phyloP scores from a whole-genome alignment of 1,140 invertebrate species.

The Triops longicaudatus region DNA sequence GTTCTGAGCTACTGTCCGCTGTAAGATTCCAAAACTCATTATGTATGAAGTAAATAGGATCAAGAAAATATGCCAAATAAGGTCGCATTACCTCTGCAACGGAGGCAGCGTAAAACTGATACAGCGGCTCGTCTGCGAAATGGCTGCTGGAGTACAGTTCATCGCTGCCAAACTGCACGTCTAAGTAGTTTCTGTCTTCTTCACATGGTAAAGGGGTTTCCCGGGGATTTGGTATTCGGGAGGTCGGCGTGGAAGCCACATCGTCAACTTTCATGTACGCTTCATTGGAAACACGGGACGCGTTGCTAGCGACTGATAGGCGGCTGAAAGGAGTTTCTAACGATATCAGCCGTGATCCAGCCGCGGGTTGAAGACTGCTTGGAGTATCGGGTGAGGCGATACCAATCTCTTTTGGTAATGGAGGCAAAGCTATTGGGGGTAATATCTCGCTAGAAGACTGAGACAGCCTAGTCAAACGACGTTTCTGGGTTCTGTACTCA shows the following conservation, averaged over 20 bases:
- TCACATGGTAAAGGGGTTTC: background rate
- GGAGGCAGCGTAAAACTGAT: slow-evolving; percentile 79
- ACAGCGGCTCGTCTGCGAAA: slow-evolving; percentile 68
- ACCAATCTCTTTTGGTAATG: background rate
- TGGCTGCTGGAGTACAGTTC: slow-evolving; percentile 30
- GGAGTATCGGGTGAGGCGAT: background rate
- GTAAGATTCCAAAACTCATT: slow-evolving; percentile 25
- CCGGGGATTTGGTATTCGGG: background rate
- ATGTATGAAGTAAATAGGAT: background rate
- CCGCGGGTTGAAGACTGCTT: background rate
- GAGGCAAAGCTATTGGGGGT: background rate
- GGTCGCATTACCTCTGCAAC: slow-evolving; percentile 54
- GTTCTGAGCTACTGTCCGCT: slow-evolving; percentile 32
- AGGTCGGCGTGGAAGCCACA: slow-evolving; percentile 19
- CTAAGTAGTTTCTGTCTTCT: slow-evolving; percentile 18
- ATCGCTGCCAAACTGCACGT: slow-evolving; percentile 21
- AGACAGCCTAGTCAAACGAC: slow-evolving; percentile 4
- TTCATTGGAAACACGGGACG: slow-evolving; percentile 22
- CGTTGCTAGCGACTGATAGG: slow-evolving; percentile 22
- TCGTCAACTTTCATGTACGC: slow-evolving; percentile 25
- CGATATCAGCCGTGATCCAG: background rate
- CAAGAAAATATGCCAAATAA: slow-evolving; percentile 19
- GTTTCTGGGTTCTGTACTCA: background rate
- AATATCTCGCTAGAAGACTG: background rate
- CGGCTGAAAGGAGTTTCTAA: slow-evolving; percentile 22